Evolutionary conservation across 2,113 vertebrate species (phyloP).

Genomic region (Brevimyrus niger): DNA sequence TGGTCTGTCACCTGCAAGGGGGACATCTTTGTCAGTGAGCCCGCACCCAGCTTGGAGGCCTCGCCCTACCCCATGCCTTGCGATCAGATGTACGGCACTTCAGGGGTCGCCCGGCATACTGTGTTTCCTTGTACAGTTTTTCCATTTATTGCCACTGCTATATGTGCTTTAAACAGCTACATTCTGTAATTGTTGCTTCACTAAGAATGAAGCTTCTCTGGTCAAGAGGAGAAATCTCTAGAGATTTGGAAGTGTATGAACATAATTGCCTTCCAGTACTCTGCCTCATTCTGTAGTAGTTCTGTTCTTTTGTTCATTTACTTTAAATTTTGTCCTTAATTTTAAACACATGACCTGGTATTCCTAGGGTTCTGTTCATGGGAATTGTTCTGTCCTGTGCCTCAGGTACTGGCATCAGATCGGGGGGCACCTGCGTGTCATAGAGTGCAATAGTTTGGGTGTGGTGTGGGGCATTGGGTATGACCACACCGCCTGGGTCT

Average conservation of each 20-base stretch:
- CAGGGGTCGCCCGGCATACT: background rate
- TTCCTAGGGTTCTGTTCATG: background rate
- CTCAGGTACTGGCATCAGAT: conserved; percentile 92
- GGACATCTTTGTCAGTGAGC: conserved; percentile 92
- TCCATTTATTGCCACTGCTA: background rate
- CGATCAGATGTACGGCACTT: conserved; percentile 83
- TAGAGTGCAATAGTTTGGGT: conserved; percentile 77
- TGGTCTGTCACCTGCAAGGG: conserved; percentile 96
- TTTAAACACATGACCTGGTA: background rate
- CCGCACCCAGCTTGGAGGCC: conserved; percentile 70
- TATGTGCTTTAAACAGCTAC: background rate
- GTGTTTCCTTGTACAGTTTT: background rate
- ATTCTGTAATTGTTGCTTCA: background rate
- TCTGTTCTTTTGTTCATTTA: background rate
- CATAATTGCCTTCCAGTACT: background rate
- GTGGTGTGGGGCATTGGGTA: conserved; percentile 90
- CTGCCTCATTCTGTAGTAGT: background rate
- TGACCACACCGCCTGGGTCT: conserved; percentile 84
- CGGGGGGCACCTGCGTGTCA: conserved; percentile 78
- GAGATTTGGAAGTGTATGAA: background rate
- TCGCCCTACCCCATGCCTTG: conserved; percentile 66
- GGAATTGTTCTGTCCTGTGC: background rate
- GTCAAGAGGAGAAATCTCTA: background rate
- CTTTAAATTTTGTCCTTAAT: background rate
- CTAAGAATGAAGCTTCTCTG: background rate